Evolutionary conservation across 2,888 invertebrate genomes (phyloP), one percentile per base, ranked within the genome.

Genomic region (Fabriciana adippe): DNA sequence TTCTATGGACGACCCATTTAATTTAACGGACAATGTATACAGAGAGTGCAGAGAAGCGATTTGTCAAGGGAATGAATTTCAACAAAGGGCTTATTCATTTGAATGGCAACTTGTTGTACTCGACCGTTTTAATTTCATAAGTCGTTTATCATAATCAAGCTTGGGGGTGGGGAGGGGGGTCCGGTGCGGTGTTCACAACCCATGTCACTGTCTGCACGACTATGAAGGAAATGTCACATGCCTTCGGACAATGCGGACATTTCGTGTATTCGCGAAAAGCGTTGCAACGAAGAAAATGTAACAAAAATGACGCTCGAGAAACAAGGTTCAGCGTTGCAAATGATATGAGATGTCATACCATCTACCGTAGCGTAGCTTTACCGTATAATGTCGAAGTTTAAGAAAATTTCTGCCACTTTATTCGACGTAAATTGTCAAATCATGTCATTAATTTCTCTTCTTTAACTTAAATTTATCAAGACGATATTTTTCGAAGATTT

Each of bases 141-240:
- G 92, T 92, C 92, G 87, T 92, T 92, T 89, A 90, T 92, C 92
- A 92, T 92, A 91, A 92, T 92, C 92, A 92, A 89, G 86, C 85
- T 76, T 75, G 76, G 72, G 77, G 80, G 77, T 70, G 78, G 76
- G 3, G 15, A 62, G 59, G 63, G 63, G 26, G 51, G 75, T 68
- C 74, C 75, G 74, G 77, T 67, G 31, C 26, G 62, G 77, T 76
- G 79, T 78, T 76, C 77, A 75, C 80, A 82, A 92, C 92, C 92
- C 92, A 83, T 88, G 90, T 92, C 92, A 92, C 87, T 89, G 90
- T 92, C 92, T 87, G 75, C 72, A 72, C 73, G 75, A 74, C 80
- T 78, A 79, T 81, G 87, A 81, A 88, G 87, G 86, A 85, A 88
- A 88, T 84, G 87, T 87, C 88, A 86, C 87, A 87, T 90, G 89